Conservation (phyloP, 1,140 invertebrate genomes). For the Neodiprion pinetum region DNA sequence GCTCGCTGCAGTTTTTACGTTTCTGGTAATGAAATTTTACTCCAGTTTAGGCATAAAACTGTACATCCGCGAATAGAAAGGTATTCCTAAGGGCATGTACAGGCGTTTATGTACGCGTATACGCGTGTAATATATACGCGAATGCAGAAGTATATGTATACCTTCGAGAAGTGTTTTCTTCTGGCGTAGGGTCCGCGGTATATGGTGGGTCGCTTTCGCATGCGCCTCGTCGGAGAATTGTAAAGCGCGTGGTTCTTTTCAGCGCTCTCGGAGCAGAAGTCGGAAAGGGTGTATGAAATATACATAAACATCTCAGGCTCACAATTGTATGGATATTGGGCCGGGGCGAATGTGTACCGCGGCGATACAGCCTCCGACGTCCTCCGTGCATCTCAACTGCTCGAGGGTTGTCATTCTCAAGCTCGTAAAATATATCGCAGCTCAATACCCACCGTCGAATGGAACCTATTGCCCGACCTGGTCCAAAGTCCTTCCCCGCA, state of each 20-base stretch:
- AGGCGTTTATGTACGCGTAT: too few relatives aligned
- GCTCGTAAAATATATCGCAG: slow-evolving; percentile 6
- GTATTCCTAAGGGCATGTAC: too few relatives aligned
- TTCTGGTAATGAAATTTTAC: too few relatives aligned
- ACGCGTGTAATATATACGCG: too few relatives aligned
- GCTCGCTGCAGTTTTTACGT: too few relatives aligned
- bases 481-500: background rate
- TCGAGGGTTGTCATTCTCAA: slow-evolving; percentile 3
- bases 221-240: background rate
- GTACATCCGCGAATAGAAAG: too few relatives aligned
- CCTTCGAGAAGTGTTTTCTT: too few relatives aligned
- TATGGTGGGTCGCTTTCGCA: background rate
- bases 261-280: background rate
- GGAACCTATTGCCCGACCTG: slow-evolving; percentile 5
- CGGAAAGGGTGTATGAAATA: slow-evolving; percentile 10
- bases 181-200: background rate
- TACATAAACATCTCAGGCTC: slow-evolving; percentile 13
- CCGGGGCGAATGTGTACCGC: slow-evolving; percentile 6
- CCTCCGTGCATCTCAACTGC: background rate
- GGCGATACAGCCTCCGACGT: slow-evolving; percentile 5
- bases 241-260: background rate
- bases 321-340: slow-evolving; percentile 15
- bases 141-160: too few relatives aligned
- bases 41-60: too few relatives aligned
- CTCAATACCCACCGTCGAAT: background rate